Percentiles rank a stretch among this genome's conserved stretches.
Evolutionary conservation across 2,888 invertebrate genomes (phyloP).

Genomic region (Gari tellinella): DNA sequence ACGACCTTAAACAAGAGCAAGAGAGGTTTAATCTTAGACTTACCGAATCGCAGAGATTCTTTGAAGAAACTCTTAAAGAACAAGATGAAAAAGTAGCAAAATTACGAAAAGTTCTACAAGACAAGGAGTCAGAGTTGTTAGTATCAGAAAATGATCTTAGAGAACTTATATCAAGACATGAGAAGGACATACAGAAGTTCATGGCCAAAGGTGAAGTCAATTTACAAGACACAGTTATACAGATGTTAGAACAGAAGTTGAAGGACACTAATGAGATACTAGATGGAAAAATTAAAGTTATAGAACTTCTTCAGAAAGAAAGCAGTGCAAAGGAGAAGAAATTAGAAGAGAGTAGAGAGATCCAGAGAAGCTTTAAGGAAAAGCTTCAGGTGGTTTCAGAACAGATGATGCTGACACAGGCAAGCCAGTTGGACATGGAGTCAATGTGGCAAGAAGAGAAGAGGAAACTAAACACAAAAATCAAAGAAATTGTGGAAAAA

Average conservation of each 20-base stretch:
- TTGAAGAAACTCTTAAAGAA: conserved; percentile 79
- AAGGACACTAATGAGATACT: conserved; percentile 79
- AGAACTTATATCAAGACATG: conserved; percentile 76
- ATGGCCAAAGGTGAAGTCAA: conserved; percentile 77
- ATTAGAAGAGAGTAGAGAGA: conserved; percentile 81
- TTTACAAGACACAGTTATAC: conserved; percentile 76
- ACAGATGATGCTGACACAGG: conserved; percentile 93
- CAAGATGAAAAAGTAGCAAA: conserved; percentile 72
- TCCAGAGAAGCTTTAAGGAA: conserved; percentile 89
- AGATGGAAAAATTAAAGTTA: conserved; percentile 80
- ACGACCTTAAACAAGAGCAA: conserved; percentile 72
- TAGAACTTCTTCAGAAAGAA: conserved; percentile 78
- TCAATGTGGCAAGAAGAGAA: conserved; percentile 90
- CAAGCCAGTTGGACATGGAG: conserved; percentile 90
- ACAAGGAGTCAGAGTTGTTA: conserved; percentile 73
- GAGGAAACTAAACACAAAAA: conserved; percentile 82
- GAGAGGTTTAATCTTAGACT: conserved; percentile 75
- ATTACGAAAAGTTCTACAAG: conserved; percentile 64
- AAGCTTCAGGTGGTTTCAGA: conserved; percentile 92
- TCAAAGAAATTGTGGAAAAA: conserved; percentile 85
- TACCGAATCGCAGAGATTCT: conserved; percentile 78
- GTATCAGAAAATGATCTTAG: conserved; percentile 76
- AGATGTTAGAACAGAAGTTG: conserved; percentile 80
- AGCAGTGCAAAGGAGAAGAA: conserved; percentile 75
- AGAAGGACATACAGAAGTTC: conserved; percentile 76